A percentile compares a stretch with the other conserved stretches of the same genome.
Conservation (phyloP, 1,140 invertebrate species). For the Drosophila santomea region DNA sequence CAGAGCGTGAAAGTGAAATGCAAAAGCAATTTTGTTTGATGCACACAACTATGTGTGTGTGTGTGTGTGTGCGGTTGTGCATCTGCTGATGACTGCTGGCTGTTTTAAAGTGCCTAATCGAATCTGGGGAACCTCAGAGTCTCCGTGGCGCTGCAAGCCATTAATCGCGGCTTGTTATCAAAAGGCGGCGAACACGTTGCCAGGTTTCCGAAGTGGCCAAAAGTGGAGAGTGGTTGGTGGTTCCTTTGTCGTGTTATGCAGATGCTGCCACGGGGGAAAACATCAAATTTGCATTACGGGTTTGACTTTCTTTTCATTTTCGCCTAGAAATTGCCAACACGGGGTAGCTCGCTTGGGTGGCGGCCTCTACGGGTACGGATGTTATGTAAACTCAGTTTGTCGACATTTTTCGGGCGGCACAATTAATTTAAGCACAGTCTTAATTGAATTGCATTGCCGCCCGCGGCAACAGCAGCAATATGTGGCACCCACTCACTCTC, state of each 20-base stretch:
- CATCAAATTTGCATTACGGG: constrained; percentile 49
- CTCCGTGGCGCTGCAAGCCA: constrained; percentile 32
- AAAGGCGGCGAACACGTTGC: constrained; percentile 39
- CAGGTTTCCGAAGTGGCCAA: constrained; percentile 33
- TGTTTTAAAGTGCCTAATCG: constrained; percentile 30
- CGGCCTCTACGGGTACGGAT: background rate
- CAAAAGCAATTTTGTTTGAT: constrained; percentile 48
- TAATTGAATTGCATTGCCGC: constrained; percentile 48
- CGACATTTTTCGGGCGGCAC: constrained; percentile 22
- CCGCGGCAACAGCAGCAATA: constrained; percentile 4
- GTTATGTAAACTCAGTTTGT: constrained; percentile 32
- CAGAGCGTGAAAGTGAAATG: constrained; percentile 66
- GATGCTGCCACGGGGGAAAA: constrained; percentile 39
- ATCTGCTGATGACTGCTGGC: constrained; percentile 15
- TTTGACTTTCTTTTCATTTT: constrained; percentile 45
- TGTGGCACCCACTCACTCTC: constrained; percentile 3
- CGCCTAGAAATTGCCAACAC: constrained; percentile 25
- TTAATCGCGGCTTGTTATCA: constrained; percentile 50
- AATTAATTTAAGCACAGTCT: constrained; percentile 57
- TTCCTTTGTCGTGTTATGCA: constrained; percentile 31
- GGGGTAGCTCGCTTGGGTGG: background rate
- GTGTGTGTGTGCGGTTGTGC: constrained; percentile 17
- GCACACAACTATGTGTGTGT: constrained; percentile 10
- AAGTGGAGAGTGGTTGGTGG: background rate
- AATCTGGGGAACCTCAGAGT: constrained; percentile 23